phyloP scores from a whole-genome alignment of 2,888 invertebrate species.

The Anorthoa munda region DNA sequence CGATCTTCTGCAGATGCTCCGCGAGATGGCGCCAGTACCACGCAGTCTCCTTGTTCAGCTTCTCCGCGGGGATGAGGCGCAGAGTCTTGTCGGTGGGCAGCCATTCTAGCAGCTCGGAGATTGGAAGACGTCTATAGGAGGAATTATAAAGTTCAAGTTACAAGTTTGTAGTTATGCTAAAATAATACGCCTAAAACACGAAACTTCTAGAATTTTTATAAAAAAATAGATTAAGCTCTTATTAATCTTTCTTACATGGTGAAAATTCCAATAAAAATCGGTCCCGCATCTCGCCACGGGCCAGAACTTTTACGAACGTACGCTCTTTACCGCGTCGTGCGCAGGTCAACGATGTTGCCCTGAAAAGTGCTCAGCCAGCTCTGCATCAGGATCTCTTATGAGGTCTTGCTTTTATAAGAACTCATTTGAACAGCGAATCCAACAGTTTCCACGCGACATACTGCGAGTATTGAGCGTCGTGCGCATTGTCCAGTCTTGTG shows the following conservation, averaged over 20 bases:
- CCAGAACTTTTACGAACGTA: no score
- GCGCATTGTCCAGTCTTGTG: no score
- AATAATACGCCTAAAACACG: no score
- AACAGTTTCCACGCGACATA: no score
- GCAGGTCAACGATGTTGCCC: conserved; percentile 93
- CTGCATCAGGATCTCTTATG: conserved; percentile 91
- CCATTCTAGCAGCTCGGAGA: conserved; percentile 89
- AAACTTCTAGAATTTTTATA: no score
- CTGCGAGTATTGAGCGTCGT: no score
- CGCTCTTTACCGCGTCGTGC: conserved; percentile 87
- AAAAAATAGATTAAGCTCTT: no score
- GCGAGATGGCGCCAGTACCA: conserved; percentile 90
- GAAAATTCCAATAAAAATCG: no score
- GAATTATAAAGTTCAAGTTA: neutral
- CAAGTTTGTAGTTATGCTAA: no score
- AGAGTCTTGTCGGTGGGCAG: conserved; percentile 84
- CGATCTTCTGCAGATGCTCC: conserved; percentile 85
- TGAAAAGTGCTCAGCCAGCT: conserved; percentile 94
- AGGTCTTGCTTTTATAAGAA: neutral
- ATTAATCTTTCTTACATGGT: no score
- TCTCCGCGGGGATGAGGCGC: conserved; percentile 86
- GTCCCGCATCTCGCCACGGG: no score
- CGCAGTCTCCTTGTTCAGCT: conserved; percentile 87
- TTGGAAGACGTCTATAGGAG: conserved; percentile 81
- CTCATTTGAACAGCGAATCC: no score